A percentile compares a stretch with the other conserved stretches of the same genome.
Conservation (phyloP, 2,113 vertebrate genomes). For the Gasterosteus nipponicus region DNA sequence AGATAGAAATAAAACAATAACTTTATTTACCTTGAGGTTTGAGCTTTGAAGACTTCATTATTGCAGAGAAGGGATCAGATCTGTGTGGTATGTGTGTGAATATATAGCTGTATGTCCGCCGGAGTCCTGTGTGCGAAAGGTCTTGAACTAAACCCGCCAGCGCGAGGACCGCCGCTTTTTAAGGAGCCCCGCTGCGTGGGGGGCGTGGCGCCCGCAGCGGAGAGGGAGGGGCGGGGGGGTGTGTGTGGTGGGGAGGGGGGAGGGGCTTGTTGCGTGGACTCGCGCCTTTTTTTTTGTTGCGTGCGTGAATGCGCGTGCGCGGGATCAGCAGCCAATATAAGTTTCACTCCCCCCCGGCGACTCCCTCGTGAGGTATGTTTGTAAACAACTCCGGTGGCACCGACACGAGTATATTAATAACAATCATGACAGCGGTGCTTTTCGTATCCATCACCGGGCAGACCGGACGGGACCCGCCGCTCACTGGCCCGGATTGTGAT, state of each 20-base stretch:
- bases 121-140: background rate
- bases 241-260: background rate
- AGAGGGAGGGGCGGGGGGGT: background rate
- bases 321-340: slow-evolving; percentile 36
- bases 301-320: background rate
- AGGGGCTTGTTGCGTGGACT: background rate
- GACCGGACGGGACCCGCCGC: slow-evolving; percentile 16
- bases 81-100: background rate
- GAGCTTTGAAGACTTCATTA: slow-evolving; percentile 82
- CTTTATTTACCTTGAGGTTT: slow-evolving; percentile 67
- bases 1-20: background rate
- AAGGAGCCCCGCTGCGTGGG: slow-evolving; percentile 31
- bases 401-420: slow-evolving; percentile 56
- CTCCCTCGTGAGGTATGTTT: slow-evolving; percentile 59
- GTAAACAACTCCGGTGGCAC: slow-evolving; percentile 70
- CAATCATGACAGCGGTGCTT: background rate
- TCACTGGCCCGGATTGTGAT: background rate
- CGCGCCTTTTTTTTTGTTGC: background rate
- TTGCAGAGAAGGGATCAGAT: slow-evolving; percentile 15
- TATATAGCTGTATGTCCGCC: background rate
- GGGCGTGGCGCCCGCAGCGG: slow-evolving; percentile 58
- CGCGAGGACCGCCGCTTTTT: slow-evolving; percentile 58
- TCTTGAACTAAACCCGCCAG: slow-evolving; percentile 8
- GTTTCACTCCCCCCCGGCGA: slow-evolving; percentile 55
- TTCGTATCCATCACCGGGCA: slow-evolving; percentile 38